Percentiles rank a stretch among this genome's conserved stretches.
Evolutionary conservation across 2,888 invertebrate species (phyloP).

Genomic region (Caenorhabditis macrosperma): DNA sequence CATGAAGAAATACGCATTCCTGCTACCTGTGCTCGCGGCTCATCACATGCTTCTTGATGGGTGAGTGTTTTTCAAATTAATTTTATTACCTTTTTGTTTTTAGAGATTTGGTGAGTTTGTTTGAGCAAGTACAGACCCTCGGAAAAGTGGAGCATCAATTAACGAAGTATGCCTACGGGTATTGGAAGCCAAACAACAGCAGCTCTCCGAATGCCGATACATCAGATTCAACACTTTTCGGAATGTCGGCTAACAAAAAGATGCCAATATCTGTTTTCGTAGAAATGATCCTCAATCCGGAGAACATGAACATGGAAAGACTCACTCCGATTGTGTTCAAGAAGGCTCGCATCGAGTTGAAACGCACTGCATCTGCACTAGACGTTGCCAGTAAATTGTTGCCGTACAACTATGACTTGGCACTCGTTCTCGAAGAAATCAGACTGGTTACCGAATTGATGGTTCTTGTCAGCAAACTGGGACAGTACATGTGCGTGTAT

Average conservation of each 20-base stretch:
- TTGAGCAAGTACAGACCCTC: conserved; percentile 74
- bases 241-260: conserved; percentile 58
- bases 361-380: conserved; percentile 66
- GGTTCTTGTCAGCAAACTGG: conserved; percentile 81
- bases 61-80: conserved; percentile 29
- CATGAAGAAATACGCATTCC: conserved; percentile 71
- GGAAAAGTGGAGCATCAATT: conserved; percentile 76
- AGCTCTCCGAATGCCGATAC: conserved; percentile 52
- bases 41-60: conserved; percentile 76
- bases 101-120: conserved; percentile 74
- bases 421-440: conserved; percentile 82
- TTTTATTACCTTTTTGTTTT: conserved; percentile 60
- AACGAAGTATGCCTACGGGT: conserved; percentile 70
- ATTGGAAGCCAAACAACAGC: conserved; percentile 60
- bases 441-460: conserved; percentile 84
- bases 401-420: conserved; percentile 77
- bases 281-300: conserved; percentile 84
- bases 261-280: conserved; percentile 76
- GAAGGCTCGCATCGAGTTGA: conserved; percentile 74
- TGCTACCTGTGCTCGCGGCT: conserved; percentile 74
- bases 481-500: conserved; percentile 83
- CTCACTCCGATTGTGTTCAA: conserved; percentile 84
- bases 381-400: conserved; percentile 65
- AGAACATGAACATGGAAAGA: conserved; percentile 84
- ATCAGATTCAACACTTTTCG: conserved; percentile 22